These are phyloP conservation scores for Drosophila gunungcola DNA, from an alignment of 1,140 invertebrate species.

Conservation along the genomic window DNA sequence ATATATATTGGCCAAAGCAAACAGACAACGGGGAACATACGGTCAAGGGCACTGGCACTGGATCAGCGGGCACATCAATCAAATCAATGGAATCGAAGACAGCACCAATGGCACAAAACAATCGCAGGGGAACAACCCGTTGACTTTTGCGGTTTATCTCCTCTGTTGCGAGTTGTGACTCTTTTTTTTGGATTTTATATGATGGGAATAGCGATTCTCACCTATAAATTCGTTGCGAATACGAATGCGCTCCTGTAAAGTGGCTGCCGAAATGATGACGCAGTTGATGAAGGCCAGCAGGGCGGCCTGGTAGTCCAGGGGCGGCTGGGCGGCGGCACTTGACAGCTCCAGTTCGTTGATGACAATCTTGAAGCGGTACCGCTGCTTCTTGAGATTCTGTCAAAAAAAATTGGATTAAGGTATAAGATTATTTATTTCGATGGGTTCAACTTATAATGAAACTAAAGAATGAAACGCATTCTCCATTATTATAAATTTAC, in stretches of 20 bases:
- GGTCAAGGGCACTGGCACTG: conserved; percentile 72
- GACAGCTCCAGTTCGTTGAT: conserved; percentile 94
- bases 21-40: conserved; percentile 45
- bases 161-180: conserved; percentile 8
- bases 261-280: conserved; percentile 95
- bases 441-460: too few relatives aligned
- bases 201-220: conserved; percentile 85
- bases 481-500: not conserved
- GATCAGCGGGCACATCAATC: conserved; percentile 79
- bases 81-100: conserved; percentile 79
- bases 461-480: too few relatives aligned
- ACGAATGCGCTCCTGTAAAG: conserved; percentile 93
- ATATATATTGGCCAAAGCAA: conserved; percentile 40
- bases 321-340: conserved; percentile 84
- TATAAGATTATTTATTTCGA: too few relatives aligned
- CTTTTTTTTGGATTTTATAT: not conserved
- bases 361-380: conserved; percentile 94
- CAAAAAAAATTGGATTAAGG: too few relatives aligned
- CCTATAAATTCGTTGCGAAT: conserved; percentile 98
- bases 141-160: conserved; percentile 66
- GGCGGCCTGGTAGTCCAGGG: conserved; percentile 94
- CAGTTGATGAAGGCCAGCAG: conserved; percentile 97
- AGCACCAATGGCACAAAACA: conserved; percentile 40
- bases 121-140: conserved; percentile 33
- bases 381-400: conserved; percentile 91